phyloP scores from a whole-genome alignment of 2,113 vertebrate species.

The Cromileptes altivelis region DNA sequence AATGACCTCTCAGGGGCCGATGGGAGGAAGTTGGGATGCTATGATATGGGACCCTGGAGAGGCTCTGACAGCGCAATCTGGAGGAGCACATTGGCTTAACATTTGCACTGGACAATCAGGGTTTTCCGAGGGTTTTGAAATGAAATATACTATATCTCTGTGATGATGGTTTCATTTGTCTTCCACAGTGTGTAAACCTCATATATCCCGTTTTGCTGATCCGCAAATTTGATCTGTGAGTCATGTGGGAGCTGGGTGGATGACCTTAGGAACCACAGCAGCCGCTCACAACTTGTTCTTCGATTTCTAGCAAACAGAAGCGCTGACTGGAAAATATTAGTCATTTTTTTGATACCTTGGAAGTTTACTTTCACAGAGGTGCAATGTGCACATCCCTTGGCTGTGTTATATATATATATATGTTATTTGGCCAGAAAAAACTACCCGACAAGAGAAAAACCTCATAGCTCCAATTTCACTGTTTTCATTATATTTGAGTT shows the following conservation, averaged over 20 bases:
- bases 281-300: not conserved
- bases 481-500: constrained; percentile 22
- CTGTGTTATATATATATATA: not conserved
- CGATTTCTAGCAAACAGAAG: not conserved
- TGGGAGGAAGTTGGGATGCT: constrained; percentile 38
- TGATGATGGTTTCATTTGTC: constrained; percentile 16
- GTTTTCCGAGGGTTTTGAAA: constrained; percentile 28
- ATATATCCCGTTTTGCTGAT: constrained; percentile 4
- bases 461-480: not conserved
- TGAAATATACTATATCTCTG: constrained; percentile 13
- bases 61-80: constrained; percentile 32
- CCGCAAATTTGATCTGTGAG: not conserved
- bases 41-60: constrained; percentile 34
- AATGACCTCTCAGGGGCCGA: constrained; percentile 73
- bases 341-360: not conserved
- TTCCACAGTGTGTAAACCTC: not conserved
- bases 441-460: not conserved
- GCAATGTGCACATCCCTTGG: not conserved
- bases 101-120: constrained; percentile 25
- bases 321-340: not conserved
- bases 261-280: not conserved
- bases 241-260: not conserved
- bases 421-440: not conserved
- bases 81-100: constrained; percentile 31
- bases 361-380: constrained; percentile 10